Conservation (phyloP, 2,797 vertebrate genomes). For the Pelochelys cantorii region DNA sequence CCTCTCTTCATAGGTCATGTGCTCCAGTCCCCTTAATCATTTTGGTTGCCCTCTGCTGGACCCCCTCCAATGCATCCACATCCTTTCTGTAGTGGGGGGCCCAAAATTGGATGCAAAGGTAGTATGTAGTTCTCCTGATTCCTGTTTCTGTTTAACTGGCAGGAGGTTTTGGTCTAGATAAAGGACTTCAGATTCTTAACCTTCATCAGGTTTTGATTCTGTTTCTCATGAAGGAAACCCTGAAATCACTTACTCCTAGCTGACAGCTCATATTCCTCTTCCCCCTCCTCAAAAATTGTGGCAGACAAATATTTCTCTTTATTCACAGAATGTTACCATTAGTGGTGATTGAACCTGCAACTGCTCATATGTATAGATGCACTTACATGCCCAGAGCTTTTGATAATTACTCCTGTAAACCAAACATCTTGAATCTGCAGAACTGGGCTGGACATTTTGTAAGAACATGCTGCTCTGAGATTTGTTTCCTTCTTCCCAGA, state of each 20-base stretch:
- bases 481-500: background rate
- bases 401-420: background rate
- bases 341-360: background rate
- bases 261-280: background rate
- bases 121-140: accelerated
- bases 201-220: background rate
- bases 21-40: too few relatives aligned
- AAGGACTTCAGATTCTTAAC: background rate
- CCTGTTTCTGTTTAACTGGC: background rate
- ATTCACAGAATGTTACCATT: background rate
- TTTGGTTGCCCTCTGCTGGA: too few relatives aligned
- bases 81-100: too few relatives aligned
- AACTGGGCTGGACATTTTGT: background rate
- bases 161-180: background rate
- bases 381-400: background rate
- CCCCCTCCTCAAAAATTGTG: background rate
- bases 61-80: too few relatives aligned
- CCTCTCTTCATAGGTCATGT: too few relatives aligned
- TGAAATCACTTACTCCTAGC: background rate
- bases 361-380: background rate
- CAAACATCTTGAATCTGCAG: background rate
- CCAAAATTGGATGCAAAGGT: too few relatives aligned
- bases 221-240: background rate
- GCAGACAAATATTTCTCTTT: background rate
- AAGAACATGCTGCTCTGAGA: background rate